Percentiles rank a stretch among this genome's conserved stretches.
Evolutionary conservation across 64 coral and sea anemone genomes (phyloP).

Genomic region (Stylophora pistillata): DNA sequence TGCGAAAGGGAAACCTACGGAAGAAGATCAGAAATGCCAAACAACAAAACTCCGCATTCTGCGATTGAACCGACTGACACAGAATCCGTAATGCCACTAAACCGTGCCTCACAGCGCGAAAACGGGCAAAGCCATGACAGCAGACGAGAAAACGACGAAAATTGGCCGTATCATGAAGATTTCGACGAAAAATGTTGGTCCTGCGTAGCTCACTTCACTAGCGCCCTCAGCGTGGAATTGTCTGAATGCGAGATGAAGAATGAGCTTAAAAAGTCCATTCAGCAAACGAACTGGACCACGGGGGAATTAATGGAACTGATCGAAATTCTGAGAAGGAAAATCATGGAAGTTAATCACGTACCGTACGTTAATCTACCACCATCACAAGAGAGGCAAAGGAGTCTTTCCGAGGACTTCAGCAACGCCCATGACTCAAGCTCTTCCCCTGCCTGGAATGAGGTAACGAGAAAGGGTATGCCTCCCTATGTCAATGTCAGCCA

Average conservation of each 20-base stretch:
- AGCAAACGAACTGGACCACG: background rate
- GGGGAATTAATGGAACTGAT: constrained; percentile 20
- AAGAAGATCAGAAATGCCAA: background rate
- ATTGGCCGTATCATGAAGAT: background rate
- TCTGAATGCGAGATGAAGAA: background rate
- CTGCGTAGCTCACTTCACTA: background rate
- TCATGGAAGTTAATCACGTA: background rate
- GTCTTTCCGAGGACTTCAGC: background rate
- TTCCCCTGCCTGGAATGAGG: background rate
- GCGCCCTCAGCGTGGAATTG: background rate
- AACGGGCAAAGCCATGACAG: background rate
- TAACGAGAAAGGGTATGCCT: background rate
- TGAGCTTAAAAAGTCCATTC: background rate
- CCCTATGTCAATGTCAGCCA: background rate
- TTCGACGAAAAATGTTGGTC: background rate
- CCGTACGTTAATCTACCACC: background rate
- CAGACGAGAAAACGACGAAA: background rate
- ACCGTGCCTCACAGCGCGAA: background rate
- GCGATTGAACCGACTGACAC: background rate
- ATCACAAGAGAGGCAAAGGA: background rate
- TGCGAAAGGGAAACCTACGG: background rate
- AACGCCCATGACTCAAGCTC: background rate
- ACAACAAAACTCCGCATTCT: background rate
- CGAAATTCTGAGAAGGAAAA: background rate
- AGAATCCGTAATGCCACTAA: background rate